A percentile compares a stretch with the other conserved stretches of the same genome.
These are phyloP conservation scores for Calameuta pallipes DNA, from an alignment of 2,888 invertebrate genomes.

Conservation along the genomic window DNA sequence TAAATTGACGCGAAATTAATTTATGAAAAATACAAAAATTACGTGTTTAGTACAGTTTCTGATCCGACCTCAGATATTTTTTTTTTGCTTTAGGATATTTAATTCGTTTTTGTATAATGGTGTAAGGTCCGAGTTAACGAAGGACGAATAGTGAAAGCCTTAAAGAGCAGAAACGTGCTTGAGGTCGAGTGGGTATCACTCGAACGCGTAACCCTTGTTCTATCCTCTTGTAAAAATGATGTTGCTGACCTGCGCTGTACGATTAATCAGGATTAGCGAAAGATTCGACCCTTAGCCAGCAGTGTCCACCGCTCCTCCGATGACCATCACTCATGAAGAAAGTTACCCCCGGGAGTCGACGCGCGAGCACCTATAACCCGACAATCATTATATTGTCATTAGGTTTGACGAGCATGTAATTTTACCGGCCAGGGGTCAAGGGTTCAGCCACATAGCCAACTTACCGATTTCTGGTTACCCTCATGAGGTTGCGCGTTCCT, in stretches of 20 bases:
- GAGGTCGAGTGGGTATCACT: conserved; percentile 6
- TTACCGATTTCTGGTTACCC: background rate
- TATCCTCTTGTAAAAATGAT: conserved; percentile 21
- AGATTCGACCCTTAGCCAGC: conserved; percentile 44
- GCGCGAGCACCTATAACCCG: conserved; percentile 41
- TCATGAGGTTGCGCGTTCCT: background rate
- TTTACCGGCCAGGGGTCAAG: conserved; percentile 39
- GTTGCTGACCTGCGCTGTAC: conserved; percentile 36
- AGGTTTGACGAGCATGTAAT: conserved; percentile 60
- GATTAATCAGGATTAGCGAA: conserved; percentile 61
- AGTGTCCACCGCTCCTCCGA: conserved; percentile 49
- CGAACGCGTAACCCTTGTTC: conserved; percentile 19
- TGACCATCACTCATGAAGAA: conserved; percentile 54
- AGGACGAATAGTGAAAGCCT: background rate
- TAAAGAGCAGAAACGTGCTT: background rate
- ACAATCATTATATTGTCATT: conserved; percentile 59
- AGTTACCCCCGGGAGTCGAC: conserved; percentile 16
- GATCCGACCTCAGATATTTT: background rate
- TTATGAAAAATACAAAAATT: background rate
- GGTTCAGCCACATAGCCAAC: background rate
- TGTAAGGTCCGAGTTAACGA: background rate
- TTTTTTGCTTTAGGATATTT: background rate
- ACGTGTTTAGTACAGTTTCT: background rate
- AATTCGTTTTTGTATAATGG: background rate
- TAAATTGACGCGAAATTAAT: background rate